Conservation (phyloP, 2,797 vertebrate genomes). For the Glossophaga mutica region DNA sequence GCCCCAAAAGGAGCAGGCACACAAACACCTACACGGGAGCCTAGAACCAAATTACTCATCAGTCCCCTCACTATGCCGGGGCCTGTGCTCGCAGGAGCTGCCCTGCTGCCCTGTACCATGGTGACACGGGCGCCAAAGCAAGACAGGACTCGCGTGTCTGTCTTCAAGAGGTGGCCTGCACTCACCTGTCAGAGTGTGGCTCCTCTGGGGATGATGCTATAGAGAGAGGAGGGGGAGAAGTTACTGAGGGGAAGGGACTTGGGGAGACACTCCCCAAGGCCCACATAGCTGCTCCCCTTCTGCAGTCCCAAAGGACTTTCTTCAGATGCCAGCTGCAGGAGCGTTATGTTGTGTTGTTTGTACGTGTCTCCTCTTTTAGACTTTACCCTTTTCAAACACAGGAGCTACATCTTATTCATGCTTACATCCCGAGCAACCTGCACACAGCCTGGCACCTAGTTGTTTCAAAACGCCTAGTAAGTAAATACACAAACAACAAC, state of each 20-base stretch:
- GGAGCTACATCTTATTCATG: background rate
- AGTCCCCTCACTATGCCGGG: background rate
- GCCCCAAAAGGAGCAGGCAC: background rate
- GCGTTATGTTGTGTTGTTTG: background rate
- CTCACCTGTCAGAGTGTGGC: conserved; percentile 87
- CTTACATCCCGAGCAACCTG: background rate
- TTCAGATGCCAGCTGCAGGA: background rate
- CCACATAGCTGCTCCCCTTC: background rate
- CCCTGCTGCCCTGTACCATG: background rate
- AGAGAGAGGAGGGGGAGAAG: conserved; percentile 24
- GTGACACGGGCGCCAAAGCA: background rate
- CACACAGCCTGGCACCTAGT: background rate
- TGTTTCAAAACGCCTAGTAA: background rate
- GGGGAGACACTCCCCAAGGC: background rate
- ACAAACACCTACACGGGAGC: background rate
- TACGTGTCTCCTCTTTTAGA: background rate
- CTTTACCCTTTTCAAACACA: background rate
- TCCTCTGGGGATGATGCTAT: conserved; percentile 87
- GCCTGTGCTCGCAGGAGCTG: background rate
- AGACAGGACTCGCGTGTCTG: background rate
- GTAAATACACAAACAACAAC: background rate
- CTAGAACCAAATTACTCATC: background rate
- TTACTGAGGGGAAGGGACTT: background rate
- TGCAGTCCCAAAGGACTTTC: background rate
- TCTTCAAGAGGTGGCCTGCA: conserved; percentile 20